A percentile compares a stretch with the other conserved stretches of the same genome.
Evolutionary conservation across 2,113 vertebrate species (phyloP).

Genomic region (Phyllostomus hastatus): DNA sequence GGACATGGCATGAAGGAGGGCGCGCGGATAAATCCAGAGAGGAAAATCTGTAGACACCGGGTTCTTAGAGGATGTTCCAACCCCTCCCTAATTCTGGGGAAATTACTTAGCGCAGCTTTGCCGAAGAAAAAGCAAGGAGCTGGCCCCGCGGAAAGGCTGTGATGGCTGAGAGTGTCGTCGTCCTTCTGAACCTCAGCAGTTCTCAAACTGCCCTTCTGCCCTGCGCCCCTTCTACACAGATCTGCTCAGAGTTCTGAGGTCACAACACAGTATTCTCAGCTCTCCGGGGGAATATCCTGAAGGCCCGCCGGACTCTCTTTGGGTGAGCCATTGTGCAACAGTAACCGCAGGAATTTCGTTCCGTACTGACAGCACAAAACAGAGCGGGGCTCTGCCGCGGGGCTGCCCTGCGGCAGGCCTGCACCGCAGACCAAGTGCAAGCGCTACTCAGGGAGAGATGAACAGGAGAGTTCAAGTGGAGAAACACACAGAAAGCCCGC

Average conservation of each 20-base stretch:
- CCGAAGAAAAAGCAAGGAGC: neutral
- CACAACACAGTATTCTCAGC: neutral
- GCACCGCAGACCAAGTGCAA: neutral
- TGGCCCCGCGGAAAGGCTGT: accelerated
- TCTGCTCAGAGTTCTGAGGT: neutral
- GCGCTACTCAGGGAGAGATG: neutral
- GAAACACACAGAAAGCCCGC: neutral
- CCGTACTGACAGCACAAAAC: too few species aligned
- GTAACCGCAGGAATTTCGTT: neutral
- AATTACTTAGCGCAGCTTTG: neutral
- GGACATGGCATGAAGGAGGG: neutral
- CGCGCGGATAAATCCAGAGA: neutral
- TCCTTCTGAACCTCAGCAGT: neutral
- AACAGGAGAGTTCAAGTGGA: neutral
- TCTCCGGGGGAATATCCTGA: neutral
- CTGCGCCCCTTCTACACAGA: neutral
- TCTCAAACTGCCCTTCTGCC: too few species aligned
- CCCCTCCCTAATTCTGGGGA: neutral
- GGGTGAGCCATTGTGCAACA: neutral
- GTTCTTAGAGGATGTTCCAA: too few species aligned
- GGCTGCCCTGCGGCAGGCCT: neutral
- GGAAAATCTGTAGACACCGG: neutral
- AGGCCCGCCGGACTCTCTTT: neutral
- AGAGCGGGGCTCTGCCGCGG: neutral
- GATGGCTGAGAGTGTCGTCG: neutral